Evolutionary conservation across 1,140 invertebrate genomes (phyloP).

Genomic region (Delia radicum): DNA sequence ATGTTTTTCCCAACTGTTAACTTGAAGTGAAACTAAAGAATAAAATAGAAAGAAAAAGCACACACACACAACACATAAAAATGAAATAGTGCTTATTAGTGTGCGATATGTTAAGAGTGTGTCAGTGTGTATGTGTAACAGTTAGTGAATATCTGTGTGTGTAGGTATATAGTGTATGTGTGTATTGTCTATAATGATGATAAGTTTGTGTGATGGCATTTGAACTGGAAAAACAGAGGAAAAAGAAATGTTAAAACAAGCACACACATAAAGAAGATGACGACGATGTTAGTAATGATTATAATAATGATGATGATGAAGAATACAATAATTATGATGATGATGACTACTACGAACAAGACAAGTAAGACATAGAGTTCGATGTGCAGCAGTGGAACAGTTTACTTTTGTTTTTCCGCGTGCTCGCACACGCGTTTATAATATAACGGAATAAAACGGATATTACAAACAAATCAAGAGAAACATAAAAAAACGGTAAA

Average conservation of each 20-base stretch:
- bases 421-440: conserved; percentile 48
- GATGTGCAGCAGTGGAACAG: conserved; percentile 45
- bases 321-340: not conserved
- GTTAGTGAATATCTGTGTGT: not conserved
- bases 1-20: not conserved
- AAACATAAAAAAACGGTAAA: not conserved
- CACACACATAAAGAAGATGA: not conserved
- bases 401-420: conserved; percentile 56
- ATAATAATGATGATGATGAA: not conserved
- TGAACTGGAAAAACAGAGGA: conserved; percentile 5
- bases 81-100: not conserved
- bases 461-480: not conserved
- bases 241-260: not conserved
- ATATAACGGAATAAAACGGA: conserved; percentile 23
- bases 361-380: conserved; percentile 17
- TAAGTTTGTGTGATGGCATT: conserved; percentile 13
- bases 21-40: conserved; percentile 3
- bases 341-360: conserved; percentile 25
- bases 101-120: not conserved
- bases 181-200: not conserved
- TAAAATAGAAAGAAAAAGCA: not conserved
- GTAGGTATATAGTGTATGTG: not conserved
- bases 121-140: not conserved
- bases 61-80: not conserved
- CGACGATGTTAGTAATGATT: not conserved